Conservation (phyloP, 2,888 invertebrate genomes). For the Stenchaetothrips biformis region DNA sequence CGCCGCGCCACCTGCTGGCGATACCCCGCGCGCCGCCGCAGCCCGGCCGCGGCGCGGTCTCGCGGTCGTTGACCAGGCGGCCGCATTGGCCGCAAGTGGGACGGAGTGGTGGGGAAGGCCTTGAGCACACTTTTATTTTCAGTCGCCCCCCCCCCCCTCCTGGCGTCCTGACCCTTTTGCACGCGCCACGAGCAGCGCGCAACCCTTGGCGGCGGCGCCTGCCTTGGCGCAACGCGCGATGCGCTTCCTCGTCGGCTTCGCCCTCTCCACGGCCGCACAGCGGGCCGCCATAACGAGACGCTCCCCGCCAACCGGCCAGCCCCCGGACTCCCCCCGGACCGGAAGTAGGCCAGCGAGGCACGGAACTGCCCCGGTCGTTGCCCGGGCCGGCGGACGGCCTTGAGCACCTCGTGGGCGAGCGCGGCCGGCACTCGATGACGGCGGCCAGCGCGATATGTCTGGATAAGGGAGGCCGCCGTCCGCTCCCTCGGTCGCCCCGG, state of each 20-base stretch:
- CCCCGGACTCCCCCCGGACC: background rate
- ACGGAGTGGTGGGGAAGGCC: background rate
- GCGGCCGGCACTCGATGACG: background rate
- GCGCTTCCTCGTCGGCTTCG: background rate
- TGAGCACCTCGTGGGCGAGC: no score
- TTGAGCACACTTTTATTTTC: slow-evolving; percentile 24
- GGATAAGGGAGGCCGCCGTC: no score
- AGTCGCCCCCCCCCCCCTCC: background rate
- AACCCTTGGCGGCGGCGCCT: background rate
- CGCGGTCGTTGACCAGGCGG: background rate
- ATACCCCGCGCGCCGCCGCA: background rate
- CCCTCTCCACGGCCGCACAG: no score
- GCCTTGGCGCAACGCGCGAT: background rate
- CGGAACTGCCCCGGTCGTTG: background rate
- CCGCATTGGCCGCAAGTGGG: slow-evolving; percentile 2
- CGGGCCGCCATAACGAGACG: background rate
- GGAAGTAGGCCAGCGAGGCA: background rate
- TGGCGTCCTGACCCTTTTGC: background rate
- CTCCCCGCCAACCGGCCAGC: no score
- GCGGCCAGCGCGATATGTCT: background rate
- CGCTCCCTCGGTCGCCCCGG: no score
- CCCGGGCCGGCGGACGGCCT: no score
- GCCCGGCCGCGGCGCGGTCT: background rate
- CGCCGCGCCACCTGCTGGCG: background rate
- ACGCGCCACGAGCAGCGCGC: background rate